Base-by-base conservation (phyloP, 2,888 invertebrate species). In the Notodonta ziczac region DNA sequence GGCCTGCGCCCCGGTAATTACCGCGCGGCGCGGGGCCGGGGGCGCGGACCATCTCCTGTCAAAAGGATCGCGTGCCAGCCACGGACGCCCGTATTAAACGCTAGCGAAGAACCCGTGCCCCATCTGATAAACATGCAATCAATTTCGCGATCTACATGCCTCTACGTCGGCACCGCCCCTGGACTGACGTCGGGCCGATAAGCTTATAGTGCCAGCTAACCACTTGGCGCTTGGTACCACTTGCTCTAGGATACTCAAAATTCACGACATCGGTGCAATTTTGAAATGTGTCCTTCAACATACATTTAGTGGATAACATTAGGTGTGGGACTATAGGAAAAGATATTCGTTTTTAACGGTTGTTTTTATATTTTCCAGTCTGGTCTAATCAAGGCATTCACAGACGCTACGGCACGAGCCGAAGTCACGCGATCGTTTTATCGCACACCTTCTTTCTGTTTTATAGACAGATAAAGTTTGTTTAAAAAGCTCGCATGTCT, bases 71-170 rank as follows among this genome's bases (percentile, higher is more conserved):
- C 93, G 93, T 93, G 93, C 86, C 77, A 81, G 83, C 82, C 77
- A 82, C 87, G 87, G 87, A 89, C 88, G 90, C 90, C 88, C 85
- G 88, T 89, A 90, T 91, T 91, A 92, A 92, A 93, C 87, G 91
- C 89, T 88, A 90, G 89, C 91, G 89, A 91, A 90, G 91, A 92
- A 90, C 89, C 90, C 91, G 89, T 88, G 89, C 91, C 86, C 88
- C 90, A 93, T 91, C 93, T 87, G 93, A 93, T 93, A 92, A 42
- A 85, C 91, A 89, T 91, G 92, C 93, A 91, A 93, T 93, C 93
- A 91, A 93, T 90, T 93, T 91, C 88, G 93, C 93, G 89, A 93
- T 93, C 93, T 93, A 91, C 91, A 92, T 89, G 88, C 89, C 81
- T 91, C 88, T 89, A 91, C 85, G 89, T 89, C 88, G 89, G 90